Base-by-base conservation (phyloP, 2,888 invertebrate species). In the Lithophane ornitopus region DNA sequence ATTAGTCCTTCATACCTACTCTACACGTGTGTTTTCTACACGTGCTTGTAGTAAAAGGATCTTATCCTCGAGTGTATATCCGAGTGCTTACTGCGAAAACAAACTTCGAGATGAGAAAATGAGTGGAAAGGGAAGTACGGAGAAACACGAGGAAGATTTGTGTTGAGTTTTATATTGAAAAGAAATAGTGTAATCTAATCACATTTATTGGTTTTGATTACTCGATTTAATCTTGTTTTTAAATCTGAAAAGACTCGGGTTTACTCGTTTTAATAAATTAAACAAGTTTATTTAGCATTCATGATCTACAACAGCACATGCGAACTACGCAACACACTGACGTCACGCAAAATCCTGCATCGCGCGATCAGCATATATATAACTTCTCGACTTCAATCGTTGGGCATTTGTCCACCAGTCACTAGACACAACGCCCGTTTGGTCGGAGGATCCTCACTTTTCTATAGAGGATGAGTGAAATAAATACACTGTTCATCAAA, bases 11-110 rank as follows among this genome's bases (percentile, higher is more conserved):
- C 67, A 22, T 16, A 59, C n/a, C 8, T 19, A 26, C 61, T 22
- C 22, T 70, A 74, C 85, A 84, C 81, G 85, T 81, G 81, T 54
- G 6, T 61, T 7, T 49, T 19, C 61, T 81, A 81, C 81, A 85
- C 81, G 81, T 85, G 81, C 6, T 8, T n/a, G 70, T 54, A 62
- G 63, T 84, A 84, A 84, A 80, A 74, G 44, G 12, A 63, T 34
- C 41, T 61, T 69, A 84, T 70, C 66, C 81, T 58, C 81, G 19
- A 59, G 80, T 11, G 81, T 59, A 44, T 74, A 74, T n/a, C 44
- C 16, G 16, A 49, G 54, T 6, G n/a, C 8, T 49, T 41, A 52
- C 58, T 69, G 58, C 3, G 46, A 70, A 70, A 85, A 67, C 46
- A 84, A 68, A 84, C 79, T 39, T 12, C 7, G 26, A 46, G 26